Conservation (phyloP, 1,140 invertebrate genomes). For the Hycleus cichorii region DNA sequence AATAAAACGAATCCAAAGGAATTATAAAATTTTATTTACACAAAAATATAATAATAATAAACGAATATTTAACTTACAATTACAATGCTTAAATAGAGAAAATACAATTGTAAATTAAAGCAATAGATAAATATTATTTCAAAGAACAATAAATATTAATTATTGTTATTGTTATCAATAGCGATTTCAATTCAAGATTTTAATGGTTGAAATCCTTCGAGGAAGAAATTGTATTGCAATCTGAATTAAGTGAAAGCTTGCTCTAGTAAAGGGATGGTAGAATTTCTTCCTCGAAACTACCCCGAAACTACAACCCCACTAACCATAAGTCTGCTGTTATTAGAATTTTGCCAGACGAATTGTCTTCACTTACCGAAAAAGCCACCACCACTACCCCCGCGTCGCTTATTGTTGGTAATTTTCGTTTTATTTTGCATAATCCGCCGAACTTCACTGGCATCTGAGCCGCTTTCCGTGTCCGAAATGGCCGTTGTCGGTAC, state of each 20-base stretch:
- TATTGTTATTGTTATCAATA: constrained; percentile 3
- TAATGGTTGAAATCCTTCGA: constrained; percentile 3
- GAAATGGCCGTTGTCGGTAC: constrained; percentile 7
- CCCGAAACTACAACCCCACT: too few relatives aligned
- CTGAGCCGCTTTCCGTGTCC: constrained; percentile 45
- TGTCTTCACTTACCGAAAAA: constrained; percentile 30
- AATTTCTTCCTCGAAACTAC: too few relatives aligned
- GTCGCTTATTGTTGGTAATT: constrained; percentile 16
- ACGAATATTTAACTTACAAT: too few relatives aligned
- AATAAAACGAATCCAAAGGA: too few relatives aligned
- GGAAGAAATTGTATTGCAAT: constrained; percentile 15
- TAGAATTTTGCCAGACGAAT: too few relatives aligned
- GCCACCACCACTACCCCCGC: constrained; percentile 18
- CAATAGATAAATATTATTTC: too few relatives aligned
- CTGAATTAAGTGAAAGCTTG: background rate
- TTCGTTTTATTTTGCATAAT: constrained; percentile 45
- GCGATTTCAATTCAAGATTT: constrained; percentile 32
- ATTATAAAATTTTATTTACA: too few relatives aligned
- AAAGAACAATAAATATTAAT: too few relatives aligned
- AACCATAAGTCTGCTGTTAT: too few relatives aligned
- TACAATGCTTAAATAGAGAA: too few relatives aligned
- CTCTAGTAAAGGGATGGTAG: background rate
- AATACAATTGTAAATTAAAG: too few relatives aligned
- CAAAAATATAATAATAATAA: too few relatives aligned
- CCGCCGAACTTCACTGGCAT: constrained; percentile 55